These are phyloP conservation scores for Lepidocyrtinus sp. DNA, from an alignment of 2,888 invertebrate species.

Conservation along the genomic window DNA sequence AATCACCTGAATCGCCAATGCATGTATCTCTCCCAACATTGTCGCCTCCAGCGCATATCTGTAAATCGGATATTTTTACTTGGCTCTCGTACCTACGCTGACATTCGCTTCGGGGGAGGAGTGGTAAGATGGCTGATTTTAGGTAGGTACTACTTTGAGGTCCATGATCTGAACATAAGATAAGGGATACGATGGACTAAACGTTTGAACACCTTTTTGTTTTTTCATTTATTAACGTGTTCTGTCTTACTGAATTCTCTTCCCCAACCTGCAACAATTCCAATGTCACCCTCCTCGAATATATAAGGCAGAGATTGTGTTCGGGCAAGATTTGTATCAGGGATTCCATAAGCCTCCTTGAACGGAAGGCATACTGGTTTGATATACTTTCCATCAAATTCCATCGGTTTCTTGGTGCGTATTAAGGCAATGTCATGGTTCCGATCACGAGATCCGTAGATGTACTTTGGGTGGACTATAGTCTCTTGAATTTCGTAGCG, in stretches of 20 bases:
- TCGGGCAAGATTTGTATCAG: background rate
- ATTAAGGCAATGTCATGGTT: conserved; percentile 64
- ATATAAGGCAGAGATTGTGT: background rate
- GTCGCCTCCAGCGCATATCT: conserved; percentile 60
- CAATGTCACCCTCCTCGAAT: conserved; percentile 12
- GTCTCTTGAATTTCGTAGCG: conserved; percentile 33
- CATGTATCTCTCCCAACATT: conserved; percentile 37
- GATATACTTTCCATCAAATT: conserved; percentile 42
- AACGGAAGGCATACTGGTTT: conserved; percentile 57
- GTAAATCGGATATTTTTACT: conserved; percentile 36
- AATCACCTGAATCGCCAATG: background rate
- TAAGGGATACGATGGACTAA: background rate
- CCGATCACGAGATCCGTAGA: conserved; percentile 32
- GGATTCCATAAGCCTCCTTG: conserved; percentile 31
- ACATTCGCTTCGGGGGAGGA: conserved; percentile 51
- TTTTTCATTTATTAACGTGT: background rate
- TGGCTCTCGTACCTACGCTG: conserved; percentile 33
- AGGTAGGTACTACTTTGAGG: conserved; percentile 19
- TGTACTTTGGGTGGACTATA: conserved; percentile 37
- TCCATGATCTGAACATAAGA: conserved; percentile 1
- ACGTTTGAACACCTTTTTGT: background rate
- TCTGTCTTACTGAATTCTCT: conserved; percentile 25
- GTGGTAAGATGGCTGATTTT: conserved; percentile 39
- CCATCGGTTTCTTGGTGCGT: conserved; percentile 50
- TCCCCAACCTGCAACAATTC: conserved; percentile 61